Conservation (phyloP, 2,888 invertebrate species). For the Melieria crassipennis region DNA sequence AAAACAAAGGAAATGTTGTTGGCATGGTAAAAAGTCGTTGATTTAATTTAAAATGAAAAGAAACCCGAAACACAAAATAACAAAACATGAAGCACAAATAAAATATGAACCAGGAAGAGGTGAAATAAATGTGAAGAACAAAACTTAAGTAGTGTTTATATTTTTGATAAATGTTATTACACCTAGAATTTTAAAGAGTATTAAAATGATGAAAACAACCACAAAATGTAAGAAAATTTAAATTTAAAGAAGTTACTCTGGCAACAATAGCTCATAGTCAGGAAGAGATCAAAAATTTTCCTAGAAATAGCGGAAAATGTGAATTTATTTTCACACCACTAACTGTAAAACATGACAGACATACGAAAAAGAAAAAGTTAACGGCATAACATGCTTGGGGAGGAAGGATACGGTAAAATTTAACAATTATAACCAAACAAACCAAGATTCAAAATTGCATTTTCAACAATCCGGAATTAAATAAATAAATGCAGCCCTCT, state of each 20-base stretch:
- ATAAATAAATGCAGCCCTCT: too few relatives aligned
- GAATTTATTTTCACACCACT: conserved; percentile 1
- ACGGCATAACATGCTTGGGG: not conserved
- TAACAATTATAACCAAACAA: too few relatives aligned
- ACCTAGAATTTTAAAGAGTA: conserved; percentile 5
- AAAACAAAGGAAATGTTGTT: conserved; percentile 14
- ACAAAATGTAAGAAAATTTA: conserved; percentile 26
- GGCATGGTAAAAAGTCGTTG: not conserved
- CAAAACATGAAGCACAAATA: conserved; percentile 25
- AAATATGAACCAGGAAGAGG: conserved; percentile 14
- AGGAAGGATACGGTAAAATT: too few relatives aligned
- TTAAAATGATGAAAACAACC: conserved; percentile 38
- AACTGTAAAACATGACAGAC: not conserved
- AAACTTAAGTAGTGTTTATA: conserved; percentile 53
- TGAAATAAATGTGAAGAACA: conserved; percentile 35
- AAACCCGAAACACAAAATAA: conserved; percentile 26
- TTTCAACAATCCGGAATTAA: too few relatives aligned
- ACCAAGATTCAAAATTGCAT: too few relatives aligned
- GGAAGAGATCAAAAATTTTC: conserved; percentile 29
- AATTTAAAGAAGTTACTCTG: conserved; percentile 10
- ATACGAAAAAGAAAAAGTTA: not conserved
- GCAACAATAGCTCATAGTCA: conserved; percentile 26
- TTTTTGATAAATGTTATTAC: conserved; percentile 63
- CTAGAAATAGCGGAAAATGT: too few relatives aligned
- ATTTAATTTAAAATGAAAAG: conserved; percentile 16